Conservation (phyloP, 2,797 vertebrate species). For the Aldrovandia affinis region DNA sequence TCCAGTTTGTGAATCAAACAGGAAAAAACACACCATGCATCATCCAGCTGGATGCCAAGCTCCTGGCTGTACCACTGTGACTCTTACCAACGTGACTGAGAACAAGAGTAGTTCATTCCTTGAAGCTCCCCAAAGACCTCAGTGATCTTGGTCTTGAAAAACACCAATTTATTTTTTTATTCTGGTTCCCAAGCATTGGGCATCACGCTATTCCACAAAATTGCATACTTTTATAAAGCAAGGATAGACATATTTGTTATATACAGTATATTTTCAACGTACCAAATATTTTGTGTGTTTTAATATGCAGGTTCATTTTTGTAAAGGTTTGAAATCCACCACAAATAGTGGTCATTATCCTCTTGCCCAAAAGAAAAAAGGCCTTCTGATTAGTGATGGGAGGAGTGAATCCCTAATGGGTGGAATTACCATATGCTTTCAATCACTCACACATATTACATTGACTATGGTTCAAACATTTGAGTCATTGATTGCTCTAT, state of each 20-base stretch:
- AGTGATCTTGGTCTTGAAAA: neutral
- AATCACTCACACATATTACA: neutral
- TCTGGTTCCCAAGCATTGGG: neutral
- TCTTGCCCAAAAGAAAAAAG: neutral
- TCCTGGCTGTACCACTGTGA: too few species aligned
- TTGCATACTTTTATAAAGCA: neutral
- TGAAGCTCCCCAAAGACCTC: neutral
- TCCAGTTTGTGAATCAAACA: too few species aligned
- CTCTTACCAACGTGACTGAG: too few species aligned
- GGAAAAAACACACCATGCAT: too few species aligned
- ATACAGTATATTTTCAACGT: too few species aligned
- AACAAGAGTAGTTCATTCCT: too few species aligned
- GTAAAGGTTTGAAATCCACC: neutral
- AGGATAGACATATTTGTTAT: neutral
- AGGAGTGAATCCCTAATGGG: neutral
- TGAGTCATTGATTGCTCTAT: neutral
- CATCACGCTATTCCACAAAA: neutral
- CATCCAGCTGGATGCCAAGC: too few species aligned
- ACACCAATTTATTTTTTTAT: neutral
- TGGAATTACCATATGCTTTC: neutral
- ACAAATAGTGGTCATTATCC: neutral
- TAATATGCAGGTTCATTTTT: neutral
- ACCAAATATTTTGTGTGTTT: too few species aligned
- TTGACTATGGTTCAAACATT: neutral
- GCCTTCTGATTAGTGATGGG: neutral